Percentiles rank a stretch among this genome's conserved stretches.
phyloP scores from a whole-genome alignment of 2,797 vertebrate genomes.

The Anguilla pacifica region DNA sequence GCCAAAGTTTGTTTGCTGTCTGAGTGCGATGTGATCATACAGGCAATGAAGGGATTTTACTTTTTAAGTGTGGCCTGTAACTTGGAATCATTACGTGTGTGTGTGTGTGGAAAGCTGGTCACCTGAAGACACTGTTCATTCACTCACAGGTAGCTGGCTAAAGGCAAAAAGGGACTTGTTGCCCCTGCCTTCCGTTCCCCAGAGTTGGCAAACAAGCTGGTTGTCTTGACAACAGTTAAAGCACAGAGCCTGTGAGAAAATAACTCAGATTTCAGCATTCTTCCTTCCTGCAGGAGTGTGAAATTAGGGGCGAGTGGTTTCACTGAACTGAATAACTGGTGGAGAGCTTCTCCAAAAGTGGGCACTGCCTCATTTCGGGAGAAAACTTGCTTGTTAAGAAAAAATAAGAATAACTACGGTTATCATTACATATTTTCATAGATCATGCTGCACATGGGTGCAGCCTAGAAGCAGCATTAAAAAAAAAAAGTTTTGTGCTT shows the following conservation, averaged over 20 bases:
- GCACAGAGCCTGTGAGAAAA: neutral
- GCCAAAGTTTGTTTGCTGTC: no score
- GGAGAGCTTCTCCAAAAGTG: constrained; percentile 33
- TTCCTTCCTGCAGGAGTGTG: neutral
- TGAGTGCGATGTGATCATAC: no score
- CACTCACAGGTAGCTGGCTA: neutral
- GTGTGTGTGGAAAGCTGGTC: neutral
- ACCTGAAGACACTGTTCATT: neutral
- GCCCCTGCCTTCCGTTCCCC: neutral
- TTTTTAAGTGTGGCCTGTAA: no score
- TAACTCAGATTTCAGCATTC: neutral
- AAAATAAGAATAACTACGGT: neutral
- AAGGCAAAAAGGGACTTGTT: neutral
- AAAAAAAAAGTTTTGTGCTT: neutral
- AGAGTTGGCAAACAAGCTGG: neutral
- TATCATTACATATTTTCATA: neutral
- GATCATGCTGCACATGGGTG: neutral
- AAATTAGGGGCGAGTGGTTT: constrained; percentile 42
- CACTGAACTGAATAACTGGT: constrained; percentile 42
- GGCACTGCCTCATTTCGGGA: neutral
- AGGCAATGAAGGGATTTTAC: no score
- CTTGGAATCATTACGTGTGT: neutral
- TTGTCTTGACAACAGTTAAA: neutral
- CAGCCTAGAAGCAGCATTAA: neutral
- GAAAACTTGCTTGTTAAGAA: neutral